Evolutionary conservation across 2,888 invertebrate genomes (phyloP), one percentile per base, ranked within the genome.

Genomic region (Polylopha cassiicola): DNA sequence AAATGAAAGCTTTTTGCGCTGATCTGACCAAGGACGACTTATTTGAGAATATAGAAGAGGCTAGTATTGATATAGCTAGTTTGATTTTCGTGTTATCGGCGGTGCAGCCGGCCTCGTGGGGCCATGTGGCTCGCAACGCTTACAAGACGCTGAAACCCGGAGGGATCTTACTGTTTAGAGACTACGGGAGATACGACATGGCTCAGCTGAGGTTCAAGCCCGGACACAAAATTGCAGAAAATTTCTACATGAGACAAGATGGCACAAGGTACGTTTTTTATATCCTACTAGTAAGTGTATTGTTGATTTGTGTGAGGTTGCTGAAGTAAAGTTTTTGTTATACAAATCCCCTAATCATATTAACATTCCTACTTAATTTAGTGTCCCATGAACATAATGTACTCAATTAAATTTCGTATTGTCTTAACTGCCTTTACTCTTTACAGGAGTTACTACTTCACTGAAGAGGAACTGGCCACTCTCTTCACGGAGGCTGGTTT

Each of bases 151-250:
- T 95, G 1, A 89, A 87, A 22, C 89, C 92, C 0, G 95, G 93
- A 1, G 98, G 98, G 0, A 67, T 93, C 18, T 67, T 99, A 1
- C 73, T 99, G 9, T 92, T 99, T 51, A 82, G 99, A 45, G 99
- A 99, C 75, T 99, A 99, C 73, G 99, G 97, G 0, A 81, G 95
- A 0, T 93, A 97, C 62, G 99, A 99, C 70, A 95, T 98, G 93
- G 95, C 99, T 0, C 98, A 98, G 84, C 65, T 99, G 31, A 87
- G 99, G 18, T 99, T 99, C 68, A 93, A 95, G 46, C 90, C 95
- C 0, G 98, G 97, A 0, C 92, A 95, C 64, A 98, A 98, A 73
- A 93, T 99, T 31, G 76, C 90, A 0, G 97, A 98, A 2, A 95
- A 97, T 67, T 94, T 97, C 55, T 99, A 99, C 67, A 94, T 96